These are phyloP conservation scores for Drosophila paucipuncta DNA, from an alignment of 2,888 invertebrate genomes.

Conservation along the genomic window DNA sequence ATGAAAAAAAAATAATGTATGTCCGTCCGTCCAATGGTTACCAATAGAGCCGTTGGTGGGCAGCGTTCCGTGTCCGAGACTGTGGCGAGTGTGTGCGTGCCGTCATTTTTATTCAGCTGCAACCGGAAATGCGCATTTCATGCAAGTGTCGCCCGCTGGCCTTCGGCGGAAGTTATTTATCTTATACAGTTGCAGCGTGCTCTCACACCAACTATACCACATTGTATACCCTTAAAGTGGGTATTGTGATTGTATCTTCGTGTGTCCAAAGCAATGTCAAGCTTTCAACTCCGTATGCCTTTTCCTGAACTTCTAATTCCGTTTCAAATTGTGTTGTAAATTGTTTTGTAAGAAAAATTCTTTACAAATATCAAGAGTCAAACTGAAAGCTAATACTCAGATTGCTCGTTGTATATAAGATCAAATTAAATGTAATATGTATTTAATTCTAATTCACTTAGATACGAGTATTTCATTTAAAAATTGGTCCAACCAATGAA, in stretches of 20 bases:
- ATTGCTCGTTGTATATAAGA: background rate
- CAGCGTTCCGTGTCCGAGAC: constrained; percentile 35
- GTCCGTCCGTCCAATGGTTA: constrained; percentile 10
- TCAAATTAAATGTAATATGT: no score
- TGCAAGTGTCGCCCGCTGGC: constrained; percentile 62
- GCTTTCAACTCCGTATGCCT: background rate
- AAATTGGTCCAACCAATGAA: background rate
- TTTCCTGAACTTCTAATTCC: background rate
- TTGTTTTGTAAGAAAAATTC: background rate
- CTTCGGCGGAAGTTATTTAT: constrained; percentile 65
- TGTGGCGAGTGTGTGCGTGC: constrained; percentile 35
- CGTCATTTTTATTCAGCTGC: constrained; percentile 54
- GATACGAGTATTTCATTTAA: background rate
- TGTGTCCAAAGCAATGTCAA: background rate
- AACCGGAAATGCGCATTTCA: constrained; percentile 62
- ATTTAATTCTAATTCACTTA: no score
- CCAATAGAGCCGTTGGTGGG: constrained; percentile 41
- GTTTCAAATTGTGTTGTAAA: background rate
- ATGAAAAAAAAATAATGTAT: background rate
- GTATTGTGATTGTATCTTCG: background rate
- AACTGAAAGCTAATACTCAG: background rate
- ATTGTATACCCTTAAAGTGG: background rate
- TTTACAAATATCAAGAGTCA: background rate
- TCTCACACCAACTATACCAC: background rate
- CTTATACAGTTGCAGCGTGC: constrained; percentile 39